Base-by-base conservation (phyloP, 2,113 vertebrate species). In the Lates calcarifer region DNA sequence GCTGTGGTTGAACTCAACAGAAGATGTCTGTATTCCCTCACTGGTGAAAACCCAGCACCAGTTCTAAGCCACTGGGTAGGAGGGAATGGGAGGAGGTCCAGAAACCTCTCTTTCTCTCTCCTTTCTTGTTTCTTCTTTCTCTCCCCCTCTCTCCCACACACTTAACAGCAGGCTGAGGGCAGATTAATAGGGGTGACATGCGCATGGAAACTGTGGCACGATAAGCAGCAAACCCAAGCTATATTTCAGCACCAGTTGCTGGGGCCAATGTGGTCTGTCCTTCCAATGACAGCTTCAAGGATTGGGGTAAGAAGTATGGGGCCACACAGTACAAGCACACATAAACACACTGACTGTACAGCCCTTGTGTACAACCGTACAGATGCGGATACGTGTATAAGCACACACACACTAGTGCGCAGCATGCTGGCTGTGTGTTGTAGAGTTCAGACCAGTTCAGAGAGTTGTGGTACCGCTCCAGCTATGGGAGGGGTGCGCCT, bases 361-460 rank as follows among this genome's bases (percentile, higher is more conserved):
- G 43, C 45, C 47, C 71, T 29, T 57, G 13, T 43, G 53, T 39
- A 43, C 49, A 53, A 64, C 24, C 47, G 17, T 37, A 31, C 35
- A 75, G 47, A 33, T 24, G 26, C 33, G 65, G 29, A 56, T 49
- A 45, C 17, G 14, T 28, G 24, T 55, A 67, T 20, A 53, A 49
- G 58, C 41, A 53, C 75, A 78, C 55, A 83, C 51, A 75, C 47
- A 47, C 35, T 11, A 37, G 67, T 45, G 29, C 60, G 41, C 81
- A 86, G 74, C 58, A 66, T 24, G 26, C 80, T 60, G 74, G 58
- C 77, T 75, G 70, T 58, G 67, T 84, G 35, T 70, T 77, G 65
- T 57, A 76, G 88, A 85, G 92, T 93, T 91, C 85, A 90, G 90
- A 84, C 86, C 84, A 88, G 87, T 93, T 87, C 91, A 91, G 85